phyloP scores from a whole-genome alignment of 1,140 invertebrate genomes.

The Eupristina koningsbergeri region DNA sequence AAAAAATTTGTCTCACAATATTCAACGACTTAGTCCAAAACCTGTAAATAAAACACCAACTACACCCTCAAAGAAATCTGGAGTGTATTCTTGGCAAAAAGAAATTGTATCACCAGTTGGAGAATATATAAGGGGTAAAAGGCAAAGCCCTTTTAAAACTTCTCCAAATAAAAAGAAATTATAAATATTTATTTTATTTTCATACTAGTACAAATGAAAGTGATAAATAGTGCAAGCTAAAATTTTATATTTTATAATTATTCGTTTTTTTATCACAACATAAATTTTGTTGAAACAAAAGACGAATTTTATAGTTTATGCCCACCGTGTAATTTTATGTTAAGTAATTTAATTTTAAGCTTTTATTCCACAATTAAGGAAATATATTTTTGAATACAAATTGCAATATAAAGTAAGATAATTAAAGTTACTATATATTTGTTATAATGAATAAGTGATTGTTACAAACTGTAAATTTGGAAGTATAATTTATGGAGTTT shows the following conservation, averaged over 20 bases:
- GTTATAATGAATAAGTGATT: neutral
- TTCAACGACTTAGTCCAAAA: constrained; percentile 19
- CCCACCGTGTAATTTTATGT: constrained; percentile 20
- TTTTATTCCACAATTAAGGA: neutral
- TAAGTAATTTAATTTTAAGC: constrained; percentile 12
- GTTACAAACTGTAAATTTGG: neutral
- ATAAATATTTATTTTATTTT: constrained; percentile 25
- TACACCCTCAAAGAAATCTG: constrained; percentile 27
- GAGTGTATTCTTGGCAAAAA: constrained; percentile 44
- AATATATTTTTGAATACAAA: constrained; percentile 8
- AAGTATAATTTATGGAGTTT: neutral
- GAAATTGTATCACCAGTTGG: constrained; percentile 50
- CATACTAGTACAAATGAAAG: constrained; percentile 4
- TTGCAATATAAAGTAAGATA: constrained; percentile 4
- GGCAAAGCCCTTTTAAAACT: constrained; percentile 45
- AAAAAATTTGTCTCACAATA: constrained; percentile 19
- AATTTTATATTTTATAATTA: constrained; percentile 38
- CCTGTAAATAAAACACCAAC: constrained; percentile 23
- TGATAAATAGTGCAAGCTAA: constrained; percentile 40
- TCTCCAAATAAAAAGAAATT: constrained; percentile 48
- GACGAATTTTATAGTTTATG: constrained; percentile 25
- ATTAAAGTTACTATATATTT: neutral
- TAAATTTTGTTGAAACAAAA: constrained; percentile 30
- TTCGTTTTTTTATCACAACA: constrained; percentile 15
- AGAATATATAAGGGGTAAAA: constrained; percentile 49